A percentile compares a stretch with the other conserved stretches of the same genome.
phyloP scores from a whole-genome alignment of 2,888 invertebrate genomes.

The Phlogophora meticulosa region DNA sequence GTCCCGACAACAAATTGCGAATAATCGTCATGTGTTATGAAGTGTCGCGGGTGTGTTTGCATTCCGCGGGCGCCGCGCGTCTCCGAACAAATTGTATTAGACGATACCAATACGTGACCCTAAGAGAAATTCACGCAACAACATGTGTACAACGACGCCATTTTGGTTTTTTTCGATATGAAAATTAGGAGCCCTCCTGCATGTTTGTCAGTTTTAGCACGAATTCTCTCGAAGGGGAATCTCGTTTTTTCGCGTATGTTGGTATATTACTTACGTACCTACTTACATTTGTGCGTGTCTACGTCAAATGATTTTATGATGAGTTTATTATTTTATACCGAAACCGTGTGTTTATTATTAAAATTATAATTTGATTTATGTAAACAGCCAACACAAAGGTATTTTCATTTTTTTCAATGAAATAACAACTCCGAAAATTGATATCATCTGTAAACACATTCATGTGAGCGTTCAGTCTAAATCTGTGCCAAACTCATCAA shows the following conservation, averaged over 20 bases:
- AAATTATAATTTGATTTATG: constrained; percentile 6
- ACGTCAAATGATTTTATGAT: constrained; percentile 61
- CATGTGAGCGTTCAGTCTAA: neutral
- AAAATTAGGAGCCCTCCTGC: constrained; percentile 78
- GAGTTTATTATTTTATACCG: constrained; percentile 53
- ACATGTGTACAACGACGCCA: constrained; percentile 78
- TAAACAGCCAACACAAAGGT: neutral
- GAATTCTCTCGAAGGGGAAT: constrained; percentile 67
- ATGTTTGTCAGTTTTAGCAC: constrained; percentile 72
- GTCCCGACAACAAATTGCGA: constrained; percentile 75
- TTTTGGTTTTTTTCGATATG: constrained; percentile 79
- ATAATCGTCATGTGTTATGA: constrained; percentile 86
- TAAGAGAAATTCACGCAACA: constrained; percentile 78
- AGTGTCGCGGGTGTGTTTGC: constrained; percentile 81
- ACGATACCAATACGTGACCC: constrained; percentile 88
- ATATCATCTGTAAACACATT: neutral
- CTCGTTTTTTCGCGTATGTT: constrained; percentile 61
- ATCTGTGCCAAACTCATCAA: constrained; percentile 42
- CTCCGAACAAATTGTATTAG: constrained; percentile 89
- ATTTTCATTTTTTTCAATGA: neutral
- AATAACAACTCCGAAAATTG: neutral
- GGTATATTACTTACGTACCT: constrained; percentile 62
- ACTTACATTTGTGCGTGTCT: constrained; percentile 54
- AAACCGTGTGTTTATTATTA: constrained; percentile 26
- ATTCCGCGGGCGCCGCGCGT: constrained; percentile 82